Evolutionary conservation across 2,888 invertebrate genomes (phyloP), one percentile per base, ranked within the genome.

Genomic region (Steinernema hermaphroditum): DNA sequence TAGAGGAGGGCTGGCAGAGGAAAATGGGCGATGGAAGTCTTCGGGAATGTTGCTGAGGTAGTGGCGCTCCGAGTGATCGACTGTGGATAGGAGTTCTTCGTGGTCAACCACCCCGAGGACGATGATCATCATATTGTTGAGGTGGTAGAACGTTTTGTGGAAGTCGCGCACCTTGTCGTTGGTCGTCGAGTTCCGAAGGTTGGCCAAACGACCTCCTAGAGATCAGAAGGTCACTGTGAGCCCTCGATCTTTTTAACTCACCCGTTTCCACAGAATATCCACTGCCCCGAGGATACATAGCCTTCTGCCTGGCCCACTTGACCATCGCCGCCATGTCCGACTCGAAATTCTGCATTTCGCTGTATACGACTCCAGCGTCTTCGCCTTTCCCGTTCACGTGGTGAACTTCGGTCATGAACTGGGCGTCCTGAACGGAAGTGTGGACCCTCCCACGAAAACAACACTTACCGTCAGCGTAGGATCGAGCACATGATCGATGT

Each of bases 281-380:
- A n/a, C 22, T 46, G 8, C 46, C 46, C 46, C 4, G n/a, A n/a
- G 46, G 46, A 46, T 46, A 46, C 46, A 46, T 46, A 6, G 46
- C 46, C n/a, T 19, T 46, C 16, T 19, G 16, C n/a, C 46, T 16
- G 8, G 46, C 46, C 46, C 46, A 46, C n/a, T 46, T 46, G 8
- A 46, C 46, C 46, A 46, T 9, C 6, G 22, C 22, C n/a, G 8
- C 16, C 46, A 46, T 46, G 46, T 46, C 46, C 46, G 46, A 46
- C n/a, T 46, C 46, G 46, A 46, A 46, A 16, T 46, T 46, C 46
- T 46, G 94, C 93, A 94, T 94, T 89, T 96, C 95, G 87, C 93
- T 93, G 87, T 95, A 95, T n/a, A 95, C 94, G 16, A 95, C 93
- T 22, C 96, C 96, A 14, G 92, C 93, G 89, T 96, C 92, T 78